Base-by-base conservation (phyloP, 1,140 invertebrate genomes). In the Drosophila pseudoananassae region DNA sequence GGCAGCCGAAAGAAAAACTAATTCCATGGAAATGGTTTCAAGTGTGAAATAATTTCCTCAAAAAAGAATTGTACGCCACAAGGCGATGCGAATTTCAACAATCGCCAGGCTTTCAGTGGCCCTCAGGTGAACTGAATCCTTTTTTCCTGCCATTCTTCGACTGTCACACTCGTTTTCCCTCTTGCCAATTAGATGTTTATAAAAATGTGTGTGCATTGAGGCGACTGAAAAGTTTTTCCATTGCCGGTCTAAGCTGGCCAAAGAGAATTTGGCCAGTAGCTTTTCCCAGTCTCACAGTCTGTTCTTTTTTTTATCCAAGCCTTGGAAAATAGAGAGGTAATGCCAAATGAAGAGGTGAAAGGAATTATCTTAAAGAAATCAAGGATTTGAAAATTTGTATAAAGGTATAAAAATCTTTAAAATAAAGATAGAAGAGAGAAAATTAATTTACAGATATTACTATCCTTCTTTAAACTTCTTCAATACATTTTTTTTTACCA, bases 11-110 rank as follows among this genome's bases (percentile, higher is more conserved):
- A 66, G 83, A 87, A 87, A 87, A 87, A 87, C 82, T 88, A 87
- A 87, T 87, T 88, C 87, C 82, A 82, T 72, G 83, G 68, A 82
- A 88, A 87, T 82, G 70, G 78, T 59, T 87, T 81, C 74, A 68
- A 68, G 78, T 87, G 83, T 82, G 83, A 87, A 87, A 82, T 88
- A 87, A 88, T 88, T 87, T 88, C 63, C 58, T 43, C 33, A 73
- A 65, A 69, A 74, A 63, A 58, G 49, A 23, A 29, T 38, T 36
- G 0, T 27, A 27, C 61, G 53, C 54, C 65, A 59, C 78, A 74
- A 73, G 58, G 79, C 74, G 33, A 64, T 59, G 46, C 31, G 59
- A 59, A 36, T 65, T 83, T 63, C 76, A 71, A 75, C 64, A 80
- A 75, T 77, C 59, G 73, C 66, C 82, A 81, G 61, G 76, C 82